phyloP scores from a whole-genome alignment of 2,888 invertebrate species.

The Drosophila pegasa region DNA sequence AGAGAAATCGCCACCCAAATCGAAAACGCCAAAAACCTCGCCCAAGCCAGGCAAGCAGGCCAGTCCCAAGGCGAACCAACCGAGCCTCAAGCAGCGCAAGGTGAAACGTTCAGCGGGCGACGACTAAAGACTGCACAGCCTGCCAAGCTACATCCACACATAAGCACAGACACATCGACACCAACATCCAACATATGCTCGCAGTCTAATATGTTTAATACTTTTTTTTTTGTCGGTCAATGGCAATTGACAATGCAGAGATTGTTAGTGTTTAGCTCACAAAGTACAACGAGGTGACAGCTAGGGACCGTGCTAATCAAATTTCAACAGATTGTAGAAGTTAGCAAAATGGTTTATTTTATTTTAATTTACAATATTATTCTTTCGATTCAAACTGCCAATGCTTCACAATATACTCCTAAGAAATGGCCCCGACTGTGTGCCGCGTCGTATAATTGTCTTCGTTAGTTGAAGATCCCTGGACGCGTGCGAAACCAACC shows the following conservation, averaged over 20 bases:
- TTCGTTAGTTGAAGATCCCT: conserved; percentile 68
- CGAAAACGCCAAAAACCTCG: conserved; percentile 87
- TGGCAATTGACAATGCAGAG: conserved; percentile 48
- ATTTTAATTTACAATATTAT: conserved; percentile 2
- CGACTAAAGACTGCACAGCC: conserved; percentile 84
- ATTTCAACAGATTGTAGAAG: conserved; percentile 16
- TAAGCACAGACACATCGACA: conserved; percentile 6
- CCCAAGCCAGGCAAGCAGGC: conserved; percentile 86
- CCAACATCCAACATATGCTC: conserved; percentile 38
- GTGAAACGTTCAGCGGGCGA: conserved; percentile 90
- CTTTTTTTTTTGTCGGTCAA: conserved; percentile 46
- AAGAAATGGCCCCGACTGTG: conserved; percentile 22
- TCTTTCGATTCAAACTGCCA: conserved; percentile 24
- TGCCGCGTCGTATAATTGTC: conserved; percentile 45
- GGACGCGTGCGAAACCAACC: conserved; percentile 21
- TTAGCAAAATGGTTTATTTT: conserved; percentile 34
- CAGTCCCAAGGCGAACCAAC: conserved; percentile 88
- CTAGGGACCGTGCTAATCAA: conserved; percentile 12
- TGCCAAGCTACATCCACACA: conserved; percentile 31
- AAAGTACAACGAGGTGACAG: conserved; percentile 16
- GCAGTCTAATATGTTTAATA: conserved; percentile 51
- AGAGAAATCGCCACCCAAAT: conserved; percentile 89
- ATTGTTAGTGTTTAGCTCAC: conserved; percentile 65
- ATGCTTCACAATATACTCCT: conserved; percentile 17
- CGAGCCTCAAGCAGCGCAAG: conserved; percentile 91